These are phyloP conservation scores for Rhynchophorus ferrugineus DNA, from an alignment of 1,140 invertebrate species.

Conservation along the genomic window DNA sequence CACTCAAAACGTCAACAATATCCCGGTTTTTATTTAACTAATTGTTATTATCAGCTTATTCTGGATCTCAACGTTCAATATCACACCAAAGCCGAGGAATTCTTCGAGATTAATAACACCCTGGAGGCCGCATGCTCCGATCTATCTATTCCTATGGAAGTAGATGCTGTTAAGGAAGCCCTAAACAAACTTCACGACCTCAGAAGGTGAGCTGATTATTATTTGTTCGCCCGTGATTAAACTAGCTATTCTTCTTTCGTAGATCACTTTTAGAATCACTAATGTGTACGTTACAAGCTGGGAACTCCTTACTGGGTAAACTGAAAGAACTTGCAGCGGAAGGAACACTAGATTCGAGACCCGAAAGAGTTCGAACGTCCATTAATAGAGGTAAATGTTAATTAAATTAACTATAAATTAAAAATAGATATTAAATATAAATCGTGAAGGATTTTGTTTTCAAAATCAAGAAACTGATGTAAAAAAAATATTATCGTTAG, in stretches of 20 bases:
- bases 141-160: conserved; percentile 56
- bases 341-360: conserved; percentile 67
- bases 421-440: no score
- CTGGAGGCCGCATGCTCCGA: conserved; percentile 60
- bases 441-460: no score
- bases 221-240: background rate
- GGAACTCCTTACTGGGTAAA: conserved; percentile 65
- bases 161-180: conserved; percentile 57
- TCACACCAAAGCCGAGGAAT: conserved; percentile 63
- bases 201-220: conserved; percentile 39
- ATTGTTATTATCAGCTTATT: conserved; percentile 44
- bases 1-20: no score
- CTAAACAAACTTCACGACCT: conserved; percentile 56
- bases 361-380: conserved; percentile 56
- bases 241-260: background rate
- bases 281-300: conserved; percentile 69
- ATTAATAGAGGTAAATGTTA: conserved; percentile 49
- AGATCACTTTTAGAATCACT: conserved; percentile 62
- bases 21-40: no score
- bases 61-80: conserved; percentile 69
- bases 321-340: conserved; percentile 57
- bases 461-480: no score
- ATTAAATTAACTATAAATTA: no score
- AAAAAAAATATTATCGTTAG: no score
- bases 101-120: conserved; percentile 59